Conservation (phyloP, 2,113 vertebrate genomes). For the Prunella himalayana region DNA sequence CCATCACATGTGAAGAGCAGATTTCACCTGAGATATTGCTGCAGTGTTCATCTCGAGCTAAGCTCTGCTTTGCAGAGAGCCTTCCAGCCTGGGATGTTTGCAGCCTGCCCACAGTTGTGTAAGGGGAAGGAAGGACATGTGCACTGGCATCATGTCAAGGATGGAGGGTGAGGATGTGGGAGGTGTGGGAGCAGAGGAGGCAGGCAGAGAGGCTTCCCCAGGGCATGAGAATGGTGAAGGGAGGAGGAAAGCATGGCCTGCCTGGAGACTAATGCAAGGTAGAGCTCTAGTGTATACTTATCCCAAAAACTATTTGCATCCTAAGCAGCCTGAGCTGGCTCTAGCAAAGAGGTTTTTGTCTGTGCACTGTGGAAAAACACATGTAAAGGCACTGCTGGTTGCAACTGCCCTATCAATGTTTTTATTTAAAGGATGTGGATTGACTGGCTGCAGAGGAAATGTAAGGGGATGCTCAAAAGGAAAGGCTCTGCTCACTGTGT, state of each 20-base stretch:
- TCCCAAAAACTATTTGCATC: not conserved
- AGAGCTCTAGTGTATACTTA: not conserved
- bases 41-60: not conserved
- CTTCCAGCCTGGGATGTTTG: not conserved
- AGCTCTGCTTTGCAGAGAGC: not conserved
- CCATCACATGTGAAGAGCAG: rapidly evolving
- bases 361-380: not conserved
- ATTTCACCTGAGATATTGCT: not conserved
- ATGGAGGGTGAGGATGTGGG: not conserved
- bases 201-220: not conserved
- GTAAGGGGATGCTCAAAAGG: not conserved
- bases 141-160: not conserved
- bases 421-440: not conserved
- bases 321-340: not conserved
- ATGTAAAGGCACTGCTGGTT: not conserved
- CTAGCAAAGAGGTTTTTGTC: not conserved
- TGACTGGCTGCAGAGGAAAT: not conserved
- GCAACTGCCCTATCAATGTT: not conserved
- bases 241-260: not conserved
- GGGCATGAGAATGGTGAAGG: not conserved
- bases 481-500: not conserved
- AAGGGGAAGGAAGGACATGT: not conserved
- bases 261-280: not conserved
- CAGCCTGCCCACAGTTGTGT: not conserved
- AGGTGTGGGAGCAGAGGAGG: not conserved